Conservation (phyloP, 2,797 vertebrate genomes). For the Glyptemys insculpta region DNA sequence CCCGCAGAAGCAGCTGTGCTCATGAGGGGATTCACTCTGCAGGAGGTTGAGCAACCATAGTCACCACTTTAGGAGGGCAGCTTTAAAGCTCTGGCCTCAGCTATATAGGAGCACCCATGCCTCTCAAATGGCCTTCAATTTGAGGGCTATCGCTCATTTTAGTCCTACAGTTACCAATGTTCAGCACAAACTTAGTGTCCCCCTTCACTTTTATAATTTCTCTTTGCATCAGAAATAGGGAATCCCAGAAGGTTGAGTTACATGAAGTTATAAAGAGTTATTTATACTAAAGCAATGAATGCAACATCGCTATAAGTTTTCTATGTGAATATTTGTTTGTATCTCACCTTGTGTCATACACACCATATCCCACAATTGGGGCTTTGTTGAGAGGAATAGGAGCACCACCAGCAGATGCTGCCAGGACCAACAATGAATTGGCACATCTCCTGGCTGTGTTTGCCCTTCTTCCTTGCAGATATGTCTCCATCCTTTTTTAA, state of each 20-base stretch:
- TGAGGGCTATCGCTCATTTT: not conserved
- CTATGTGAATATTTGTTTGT: not conserved
- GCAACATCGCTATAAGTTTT: not conserved
- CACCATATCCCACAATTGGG: not conserved
- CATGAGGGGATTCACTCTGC: not conserved
- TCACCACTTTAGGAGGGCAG: not conserved
- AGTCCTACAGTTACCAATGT: not conserved
- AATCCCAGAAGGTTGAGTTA: not conserved
- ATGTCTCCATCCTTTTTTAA: not conserved
- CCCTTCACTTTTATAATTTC: not conserved
- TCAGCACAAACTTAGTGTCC: not conserved
- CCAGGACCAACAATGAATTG: not conserved
- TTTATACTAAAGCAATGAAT: not conserved
- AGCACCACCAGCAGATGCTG: not conserved
- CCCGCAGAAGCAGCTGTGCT: fast-evolving
- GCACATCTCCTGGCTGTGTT: not conserved
- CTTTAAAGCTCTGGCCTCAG: not conserved
- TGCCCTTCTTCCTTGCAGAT: not conserved
- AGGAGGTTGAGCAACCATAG: not conserved
- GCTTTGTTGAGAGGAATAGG: not conserved
- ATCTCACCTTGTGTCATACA: not conserved
- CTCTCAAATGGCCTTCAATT: not conserved
- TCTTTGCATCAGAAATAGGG: not conserved
- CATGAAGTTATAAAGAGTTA: not conserved
- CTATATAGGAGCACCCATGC: not conserved